Evolutionary conservation across 2,113 vertebrate species (phyloP).

Genomic region (Alethe diademata): DNA sequence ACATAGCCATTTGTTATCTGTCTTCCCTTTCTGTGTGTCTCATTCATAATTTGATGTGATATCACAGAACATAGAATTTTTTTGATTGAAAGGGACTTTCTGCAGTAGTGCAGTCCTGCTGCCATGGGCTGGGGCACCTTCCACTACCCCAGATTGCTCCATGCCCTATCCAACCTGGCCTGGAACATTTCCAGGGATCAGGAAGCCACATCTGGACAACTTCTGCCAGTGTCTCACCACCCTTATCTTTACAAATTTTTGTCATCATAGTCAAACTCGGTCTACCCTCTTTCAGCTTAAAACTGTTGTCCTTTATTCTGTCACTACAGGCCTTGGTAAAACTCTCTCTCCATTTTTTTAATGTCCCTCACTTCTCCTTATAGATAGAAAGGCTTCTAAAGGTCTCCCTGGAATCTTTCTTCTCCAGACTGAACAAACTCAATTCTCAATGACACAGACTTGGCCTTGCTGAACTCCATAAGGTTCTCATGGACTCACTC

Average conservation of each 20-base stretch:
- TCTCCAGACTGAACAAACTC: not conserved
- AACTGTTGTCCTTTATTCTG: not conserved
- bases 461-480: not conserved
- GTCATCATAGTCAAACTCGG: not conserved
- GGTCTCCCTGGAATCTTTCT: not conserved
- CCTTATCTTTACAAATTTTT: not conserved
- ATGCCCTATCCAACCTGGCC: not conserved
- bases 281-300: not conserved
- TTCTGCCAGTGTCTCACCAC: not conserved
- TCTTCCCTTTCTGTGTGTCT: not conserved
- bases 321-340: not conserved
- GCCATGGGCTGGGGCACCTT: not conserved
- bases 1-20: not conserved
- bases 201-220: not conserved
- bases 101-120: not conserved
- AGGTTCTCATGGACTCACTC: not conserved
- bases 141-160: not conserved
- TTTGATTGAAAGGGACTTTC: not conserved
- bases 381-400: not conserved
- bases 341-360: not conserved
- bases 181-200: not conserved
- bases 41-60: not conserved
- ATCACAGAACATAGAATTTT: not conserved
- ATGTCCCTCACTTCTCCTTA: accelerated
- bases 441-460: not conserved